These are phyloP conservation scores for Aix galericulata DNA, from an alignment of 2,113 vertebrate genomes.

Conservation along the genomic window DNA sequence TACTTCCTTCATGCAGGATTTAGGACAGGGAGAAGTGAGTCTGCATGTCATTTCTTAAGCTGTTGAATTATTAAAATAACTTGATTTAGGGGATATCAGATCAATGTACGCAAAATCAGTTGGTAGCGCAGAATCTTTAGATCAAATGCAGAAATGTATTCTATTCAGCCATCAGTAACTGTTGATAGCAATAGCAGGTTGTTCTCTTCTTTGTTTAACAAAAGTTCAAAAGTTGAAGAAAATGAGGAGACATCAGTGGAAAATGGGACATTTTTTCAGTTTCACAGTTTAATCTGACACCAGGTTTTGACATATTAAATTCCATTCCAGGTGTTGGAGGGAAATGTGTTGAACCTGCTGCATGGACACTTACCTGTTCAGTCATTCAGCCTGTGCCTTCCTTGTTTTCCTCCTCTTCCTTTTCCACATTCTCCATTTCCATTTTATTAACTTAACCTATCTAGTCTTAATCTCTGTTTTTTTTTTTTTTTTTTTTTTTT, in stretches of 20 bases:
- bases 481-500: no score
- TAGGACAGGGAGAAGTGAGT: background rate
- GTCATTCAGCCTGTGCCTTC: background rate
- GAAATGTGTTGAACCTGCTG: background rate
- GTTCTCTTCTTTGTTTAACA: background rate
- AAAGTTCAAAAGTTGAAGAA: background rate
- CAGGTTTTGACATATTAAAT: background rate
- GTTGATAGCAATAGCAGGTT: background rate
- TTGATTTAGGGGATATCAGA: background rate
- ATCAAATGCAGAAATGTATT: background rate
- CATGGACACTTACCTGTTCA: accelerated
- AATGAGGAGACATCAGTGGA: background rate
- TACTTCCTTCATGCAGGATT: background rate
- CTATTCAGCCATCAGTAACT: background rate
- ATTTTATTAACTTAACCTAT: background rate
- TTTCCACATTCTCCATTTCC: background rate
- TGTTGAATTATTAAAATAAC: background rate
- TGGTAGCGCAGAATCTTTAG: background rate
- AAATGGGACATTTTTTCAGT: background rate
- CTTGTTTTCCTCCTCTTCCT: background rate
- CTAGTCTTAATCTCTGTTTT: background rate
- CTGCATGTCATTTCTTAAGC: background rate
- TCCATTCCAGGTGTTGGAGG: background rate
- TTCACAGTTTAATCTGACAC: background rate
- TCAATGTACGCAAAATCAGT: background rate